A percentile compares a stretch with the other conserved stretches of the same genome.
Evolutionary conservation across 2,797 vertebrate species (phyloP).

Genomic region (Ptychobarbus kaznakovi): DNA sequence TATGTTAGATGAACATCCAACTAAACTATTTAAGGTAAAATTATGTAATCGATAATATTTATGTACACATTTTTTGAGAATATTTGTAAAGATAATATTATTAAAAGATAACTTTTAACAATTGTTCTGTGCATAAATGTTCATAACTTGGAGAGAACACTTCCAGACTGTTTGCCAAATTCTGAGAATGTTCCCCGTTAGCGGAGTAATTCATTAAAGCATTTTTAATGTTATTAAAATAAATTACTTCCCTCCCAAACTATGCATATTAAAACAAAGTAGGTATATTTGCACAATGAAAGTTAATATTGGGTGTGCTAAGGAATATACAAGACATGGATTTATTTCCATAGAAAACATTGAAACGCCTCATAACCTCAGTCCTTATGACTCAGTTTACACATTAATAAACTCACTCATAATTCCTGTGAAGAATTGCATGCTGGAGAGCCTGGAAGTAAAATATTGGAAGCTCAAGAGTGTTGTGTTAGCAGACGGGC

Average conservation of each 20-base stretch:
- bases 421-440: neutral
- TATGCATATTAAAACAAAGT: neutral
- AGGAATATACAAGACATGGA: neutral
- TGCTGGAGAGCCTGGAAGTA: slow-evolving; percentile 3
- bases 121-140: neutral
- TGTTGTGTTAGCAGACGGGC: neutral
- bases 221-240: neutral
- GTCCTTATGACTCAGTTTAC: slow-evolving; percentile 17
- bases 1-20: neutral
- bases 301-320: neutral
- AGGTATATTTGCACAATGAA: neutral
- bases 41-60: neutral
- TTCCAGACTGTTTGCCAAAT: neutral
- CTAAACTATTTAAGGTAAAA: neutral
- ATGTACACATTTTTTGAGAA: neutral
- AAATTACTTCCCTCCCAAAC: neutral
- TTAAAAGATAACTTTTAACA: neutral
- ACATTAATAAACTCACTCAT: slow-evolving; percentile 16
- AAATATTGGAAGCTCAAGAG: neutral
- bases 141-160: neutral
- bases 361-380: neutral
- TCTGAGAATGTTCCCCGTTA: neutral
- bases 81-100: neutral
- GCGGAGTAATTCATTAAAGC: neutral
- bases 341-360: slow-evolving; percentile 9